Conservation (phyloP, 2,888 invertebrate species). For the Drosophila neotestacea region DNA sequence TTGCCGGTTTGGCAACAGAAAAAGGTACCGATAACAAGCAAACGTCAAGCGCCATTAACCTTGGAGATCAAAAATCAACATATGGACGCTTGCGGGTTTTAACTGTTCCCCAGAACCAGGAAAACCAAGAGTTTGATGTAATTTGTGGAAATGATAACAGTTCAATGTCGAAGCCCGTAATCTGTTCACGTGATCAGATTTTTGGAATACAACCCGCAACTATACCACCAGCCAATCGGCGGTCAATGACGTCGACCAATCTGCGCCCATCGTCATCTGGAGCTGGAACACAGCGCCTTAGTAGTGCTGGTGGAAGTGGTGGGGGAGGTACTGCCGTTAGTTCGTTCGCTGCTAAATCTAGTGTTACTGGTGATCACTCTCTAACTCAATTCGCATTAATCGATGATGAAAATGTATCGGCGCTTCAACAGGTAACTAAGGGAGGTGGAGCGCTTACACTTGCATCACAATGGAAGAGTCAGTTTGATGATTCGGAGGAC, state of each 20-base stretch:
- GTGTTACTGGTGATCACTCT: constrained; percentile 90
- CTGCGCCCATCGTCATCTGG: constrained; percentile 77
- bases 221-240: constrained; percentile 73
- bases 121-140: constrained; percentile 71
- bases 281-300: constrained; percentile 55
- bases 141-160: constrained; percentile 34
- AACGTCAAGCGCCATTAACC: constrained; percentile 20
- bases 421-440: constrained; percentile 94
- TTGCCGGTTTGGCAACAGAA: constrained; percentile 11
- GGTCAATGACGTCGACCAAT: constrained; percentile 81
- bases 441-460: constrained; percentile 95
- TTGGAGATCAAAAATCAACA: constrained; percentile 86
- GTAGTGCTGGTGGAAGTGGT: constrained; percentile 38
- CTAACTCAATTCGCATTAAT: constrained; percentile 96
- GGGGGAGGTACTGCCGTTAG: constrained; percentile 10
- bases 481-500: constrained; percentile 97
- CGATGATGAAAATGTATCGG: constrained; percentile 96
- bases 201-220: constrained; percentile 34
- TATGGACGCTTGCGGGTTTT: constrained; percentile 91
- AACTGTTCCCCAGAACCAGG: constrained; percentile 87
- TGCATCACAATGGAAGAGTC: constrained; percentile 97
- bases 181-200: constrained; percentile 45
- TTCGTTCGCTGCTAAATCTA: constrained; percentile 77
- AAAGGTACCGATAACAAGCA: constrained; percentile 45
- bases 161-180: constrained; percentile 24